Evolutionary conservation across 2,113 vertebrate genomes (phyloP).

Genomic region (Chiloscyllium plagiosum): DNA sequence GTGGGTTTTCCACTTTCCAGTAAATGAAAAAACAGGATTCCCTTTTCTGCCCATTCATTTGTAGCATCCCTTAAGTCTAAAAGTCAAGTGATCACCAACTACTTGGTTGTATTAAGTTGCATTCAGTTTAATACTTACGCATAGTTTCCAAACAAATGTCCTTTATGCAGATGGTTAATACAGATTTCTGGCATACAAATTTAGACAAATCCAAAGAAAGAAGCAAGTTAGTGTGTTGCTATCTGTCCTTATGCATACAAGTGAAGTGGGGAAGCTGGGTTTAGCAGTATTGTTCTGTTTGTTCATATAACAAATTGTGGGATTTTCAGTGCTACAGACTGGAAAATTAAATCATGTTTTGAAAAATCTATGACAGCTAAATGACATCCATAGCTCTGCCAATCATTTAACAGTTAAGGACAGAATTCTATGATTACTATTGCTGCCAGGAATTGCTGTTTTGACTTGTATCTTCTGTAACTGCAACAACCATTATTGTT

Average conservation of each 20-base stretch:
- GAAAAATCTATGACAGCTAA: constrained; percentile 33
- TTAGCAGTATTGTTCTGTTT: background rate
- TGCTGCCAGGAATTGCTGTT: constrained; percentile 37
- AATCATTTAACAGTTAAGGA: constrained; percentile 38
- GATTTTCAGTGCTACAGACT: background rate
- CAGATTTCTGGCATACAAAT: background rate
- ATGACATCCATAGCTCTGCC: constrained; percentile 33
- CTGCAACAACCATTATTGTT: constrained; percentile 37
- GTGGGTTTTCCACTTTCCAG: background rate
- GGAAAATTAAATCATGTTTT: constrained; percentile 12
- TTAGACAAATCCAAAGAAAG: background rate
- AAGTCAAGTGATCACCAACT: background rate
- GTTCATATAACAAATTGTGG: background rate
- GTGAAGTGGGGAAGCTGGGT: background rate
- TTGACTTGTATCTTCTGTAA: constrained; percentile 33
- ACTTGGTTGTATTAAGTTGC: background rate
- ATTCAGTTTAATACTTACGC: background rate
- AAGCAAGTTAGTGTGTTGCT: background rate
- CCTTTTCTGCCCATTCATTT: background rate
- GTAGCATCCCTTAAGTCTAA: background rate
- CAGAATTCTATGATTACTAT: constrained; percentile 36
- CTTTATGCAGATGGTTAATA: too few relatives aligned
- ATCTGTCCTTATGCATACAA: background rate
- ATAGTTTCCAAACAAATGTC: background rate
- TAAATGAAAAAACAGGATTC: background rate